Conservation (phyloP, 2,888 invertebrate species). For the Oxyscelio sp. region DNA sequence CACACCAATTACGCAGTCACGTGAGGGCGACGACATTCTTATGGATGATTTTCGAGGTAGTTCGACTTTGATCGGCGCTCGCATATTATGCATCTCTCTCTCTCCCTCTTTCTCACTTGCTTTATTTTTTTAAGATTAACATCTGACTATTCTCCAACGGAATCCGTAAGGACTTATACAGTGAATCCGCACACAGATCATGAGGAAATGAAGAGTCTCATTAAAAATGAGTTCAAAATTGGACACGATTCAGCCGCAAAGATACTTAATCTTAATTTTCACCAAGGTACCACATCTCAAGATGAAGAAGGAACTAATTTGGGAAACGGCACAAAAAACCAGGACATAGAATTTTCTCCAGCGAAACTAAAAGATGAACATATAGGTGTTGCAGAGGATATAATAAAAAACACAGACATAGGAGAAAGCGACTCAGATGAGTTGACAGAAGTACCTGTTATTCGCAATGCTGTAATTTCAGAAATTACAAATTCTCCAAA, state of each 20-base stretch:
- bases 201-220: constrained; percentile 34
- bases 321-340: constrained; percentile 19
- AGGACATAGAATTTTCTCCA: not conserved
- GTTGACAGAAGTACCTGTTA: not conserved
- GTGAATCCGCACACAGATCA: not conserved
- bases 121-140: constrained; percentile 54
- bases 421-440: not conserved
- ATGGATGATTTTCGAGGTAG: constrained; percentile 57
- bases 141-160: constrained; percentile 28
- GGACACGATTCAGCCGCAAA: constrained; percentile 27
- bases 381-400: not conserved
- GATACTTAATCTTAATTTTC: not conserved
- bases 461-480: not conserved
- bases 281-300: too few relatives aligned
- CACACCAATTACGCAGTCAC: constrained; percentile 56
- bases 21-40: constrained; percentile 57
- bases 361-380: constrained; percentile 3
- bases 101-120: too few relatives aligned
- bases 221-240: constrained; percentile 39
- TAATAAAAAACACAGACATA: not conserved
- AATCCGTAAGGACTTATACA: constrained; percentile 6
- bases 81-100: constrained; percentile 21
- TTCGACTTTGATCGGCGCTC: constrained; percentile 62
- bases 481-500: not conserved
- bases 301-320: not conserved